Base-by-base conservation (phyloP, 2,113 vertebrate species). In the Arenaria interpres region DNA sequence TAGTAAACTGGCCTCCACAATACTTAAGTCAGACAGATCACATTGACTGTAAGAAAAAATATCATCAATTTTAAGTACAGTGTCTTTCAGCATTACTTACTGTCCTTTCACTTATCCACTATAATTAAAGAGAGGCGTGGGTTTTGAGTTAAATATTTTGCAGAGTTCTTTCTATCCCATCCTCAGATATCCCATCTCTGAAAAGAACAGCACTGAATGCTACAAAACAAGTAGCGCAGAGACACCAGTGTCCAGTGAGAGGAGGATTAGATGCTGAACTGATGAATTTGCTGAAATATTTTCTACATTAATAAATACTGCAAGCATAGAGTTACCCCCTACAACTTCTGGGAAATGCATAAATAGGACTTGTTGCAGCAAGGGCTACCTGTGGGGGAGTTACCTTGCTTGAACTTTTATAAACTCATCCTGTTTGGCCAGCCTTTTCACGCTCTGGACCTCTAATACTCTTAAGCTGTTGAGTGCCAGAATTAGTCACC, bases 401-500 rank as follows among this genome's bases (percentile, higher is more conserved):
- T 64, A 66, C 45, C n/a, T 59, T 73, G 30, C 62, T 37, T 84
- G n/a, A 86, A 69, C 59, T 90, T 54, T 17, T 67, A 53, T 10
- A 76, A 88, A 94, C 64, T 60, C 69, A 60, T 12, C 9, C 74
- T 60, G 28, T 68, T 72, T 76, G 43, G 76, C 46, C 66, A 89
- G 79, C 16, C 57, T 67, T 79, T 69, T 72, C 82, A 59, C 50
- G 54, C 88, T 77, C 82, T 51, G 90, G 33, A 92, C 67, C 39
- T 89, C 30, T 78, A 54, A 39, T 4, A 7, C 64, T 86, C 33
- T 69, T 41, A 66, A 12, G 24, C 75, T 75, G 57, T 32, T 81
- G 62, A 77, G 76, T 87, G 96, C 92, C 93, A 79, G 92, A 92
- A 91, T 91, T 69, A 97, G 97, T 76, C 93, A 96, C 92, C 83